Conservation (phyloP, 92 coral and sea anemone genomes). For the Paramuricea clavata region DNA sequence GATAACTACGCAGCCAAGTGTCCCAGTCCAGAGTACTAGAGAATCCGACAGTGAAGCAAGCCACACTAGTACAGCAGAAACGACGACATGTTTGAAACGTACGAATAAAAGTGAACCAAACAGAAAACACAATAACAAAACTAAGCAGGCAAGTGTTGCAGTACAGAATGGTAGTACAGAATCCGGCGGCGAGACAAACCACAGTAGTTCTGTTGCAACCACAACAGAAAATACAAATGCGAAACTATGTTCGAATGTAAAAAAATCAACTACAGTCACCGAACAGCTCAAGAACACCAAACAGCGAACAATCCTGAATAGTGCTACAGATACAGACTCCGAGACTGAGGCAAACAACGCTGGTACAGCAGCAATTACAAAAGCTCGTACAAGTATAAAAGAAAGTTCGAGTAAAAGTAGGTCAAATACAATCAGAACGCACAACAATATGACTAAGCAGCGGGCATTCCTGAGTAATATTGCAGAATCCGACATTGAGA, state of each 20-base stretch:
- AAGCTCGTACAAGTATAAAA: too few species aligned
- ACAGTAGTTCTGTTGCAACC: not conserved
- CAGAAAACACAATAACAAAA: not conserved
- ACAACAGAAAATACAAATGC: not conserved
- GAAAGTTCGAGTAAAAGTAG: too few species aligned
- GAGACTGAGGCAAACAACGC: not conserved
- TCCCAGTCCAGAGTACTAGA: not conserved
- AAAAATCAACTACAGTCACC: not conserved
- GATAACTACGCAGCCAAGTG: not conserved
- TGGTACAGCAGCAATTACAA: too few species aligned
- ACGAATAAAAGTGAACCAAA: not conserved
- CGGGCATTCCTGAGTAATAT: not conserved
- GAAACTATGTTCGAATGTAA: not conserved
- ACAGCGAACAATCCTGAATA: not conserved
- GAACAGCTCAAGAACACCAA: not conserved
- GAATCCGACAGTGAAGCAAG: not conserved
- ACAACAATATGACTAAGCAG: not conserved
- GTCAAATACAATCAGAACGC: too few species aligned
- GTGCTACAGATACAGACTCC: not conserved
- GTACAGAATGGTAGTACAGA: not conserved
- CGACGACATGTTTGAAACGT: not conserved
- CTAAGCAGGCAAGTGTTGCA: not conserved
- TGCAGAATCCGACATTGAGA: not conserved
- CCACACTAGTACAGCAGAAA: not conserved
- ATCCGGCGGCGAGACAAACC: not conserved